Percentiles rank a stretch among this genome's conserved stretches.
These are phyloP conservation scores for Archocentrus centrarchus DNA, from an alignment of 2,113 vertebrate species.

Conservation along the genomic window DNA sequence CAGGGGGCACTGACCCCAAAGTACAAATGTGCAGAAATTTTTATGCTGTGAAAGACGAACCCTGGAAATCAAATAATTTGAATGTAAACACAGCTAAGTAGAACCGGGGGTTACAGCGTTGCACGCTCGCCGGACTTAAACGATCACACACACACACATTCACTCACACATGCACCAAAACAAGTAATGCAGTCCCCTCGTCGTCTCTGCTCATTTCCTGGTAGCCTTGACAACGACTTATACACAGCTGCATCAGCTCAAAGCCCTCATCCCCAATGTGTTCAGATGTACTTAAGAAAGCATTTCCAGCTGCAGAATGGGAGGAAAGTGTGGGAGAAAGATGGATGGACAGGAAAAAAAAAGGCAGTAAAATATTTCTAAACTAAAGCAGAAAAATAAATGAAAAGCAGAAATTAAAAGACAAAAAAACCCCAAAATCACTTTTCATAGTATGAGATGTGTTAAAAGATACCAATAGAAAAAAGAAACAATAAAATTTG, in stretches of 20 bases:
- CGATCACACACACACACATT: background rate
- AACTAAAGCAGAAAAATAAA: background rate
- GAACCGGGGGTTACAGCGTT: slow-evolving; percentile 48
- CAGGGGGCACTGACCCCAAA: background rate
- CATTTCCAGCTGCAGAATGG: slow-evolving; percentile 74
- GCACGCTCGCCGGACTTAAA: background rate
- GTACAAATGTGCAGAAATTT: slow-evolving; percentile 49
- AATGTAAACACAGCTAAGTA: slow-evolving; percentile 37
- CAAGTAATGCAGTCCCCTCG: slow-evolving; percentile 39
- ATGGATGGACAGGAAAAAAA: background rate
- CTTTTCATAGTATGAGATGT: background rate
- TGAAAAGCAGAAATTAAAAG: slow-evolving; percentile 1
- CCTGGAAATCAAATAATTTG: slow-evolving; percentile 37
- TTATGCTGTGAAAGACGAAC: slow-evolving; percentile 35
- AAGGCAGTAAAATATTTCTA: slow-evolving; percentile 6
- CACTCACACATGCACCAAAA: background rate
- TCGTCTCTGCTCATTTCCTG: slow-evolving; percentile 69
- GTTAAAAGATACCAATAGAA: background rate
- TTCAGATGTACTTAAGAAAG: slow-evolving; percentile 48
- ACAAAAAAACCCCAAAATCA: no score
- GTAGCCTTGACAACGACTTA: slow-evolving; percentile 78
- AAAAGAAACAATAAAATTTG: slow-evolving; percentile 23
- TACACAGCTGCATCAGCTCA: slow-evolving; percentile 79
- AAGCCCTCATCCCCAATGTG: slow-evolving; percentile 42
- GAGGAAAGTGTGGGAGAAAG: slow-evolving; percentile 30